Evolutionary conservation across 53 echinoderm and acorn worm species (phyloP), one percentile per base, ranked within the genome.

Genomic region (Astropecten irregularis): DNA sequence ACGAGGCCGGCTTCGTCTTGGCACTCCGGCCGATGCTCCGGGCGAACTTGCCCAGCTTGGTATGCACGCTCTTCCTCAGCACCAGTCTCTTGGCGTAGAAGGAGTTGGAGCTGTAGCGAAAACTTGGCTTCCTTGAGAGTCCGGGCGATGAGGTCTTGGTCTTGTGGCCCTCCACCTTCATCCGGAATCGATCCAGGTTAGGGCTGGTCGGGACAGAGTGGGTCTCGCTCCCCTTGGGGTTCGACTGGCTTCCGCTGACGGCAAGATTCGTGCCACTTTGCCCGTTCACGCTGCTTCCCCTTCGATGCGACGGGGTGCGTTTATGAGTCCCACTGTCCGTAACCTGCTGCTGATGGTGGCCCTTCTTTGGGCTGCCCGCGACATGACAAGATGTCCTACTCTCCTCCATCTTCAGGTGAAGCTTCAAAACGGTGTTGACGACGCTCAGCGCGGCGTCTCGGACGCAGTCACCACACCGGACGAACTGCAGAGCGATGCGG

Each of bases 41-140:
- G 62, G 79, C 79, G 47, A 79, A 79, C 79, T 79, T 79, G 2
- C 79, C 79, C 79, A 79, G 62, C 79, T 79, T 79, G 28, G 79
- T 61, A 30, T 79, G 79, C 22, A 79, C 79, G 42, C 79, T 79
- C 32, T 79, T 79, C 3, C 79, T 26, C 14, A 79, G 79, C 9
- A 79, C 79, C 30, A 79, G 29, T n/a, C 79, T 46, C 48, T 79
- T 79, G 34, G 79, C 79, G 61, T 79, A 79, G 62, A 79, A 62
- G 42, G 79, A 61, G 62, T 62, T 61, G 33, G 79, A 62, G 63
- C 79, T 62, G 44, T 62, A 62, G 27, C 79, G 63, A 36, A 79
- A 79, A 34, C 79, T 89, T 49, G 27, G 89, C 69, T 55, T 89
- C 64, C 37, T 66, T 15, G 68, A 58, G 16, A 69, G 69, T 42